Percentiles rank a stretch among this genome's conserved stretches.
phyloP scores from a whole-genome alignment of 2,797 vertebrate species.

The Acrocephalus scirpaceus region DNA sequence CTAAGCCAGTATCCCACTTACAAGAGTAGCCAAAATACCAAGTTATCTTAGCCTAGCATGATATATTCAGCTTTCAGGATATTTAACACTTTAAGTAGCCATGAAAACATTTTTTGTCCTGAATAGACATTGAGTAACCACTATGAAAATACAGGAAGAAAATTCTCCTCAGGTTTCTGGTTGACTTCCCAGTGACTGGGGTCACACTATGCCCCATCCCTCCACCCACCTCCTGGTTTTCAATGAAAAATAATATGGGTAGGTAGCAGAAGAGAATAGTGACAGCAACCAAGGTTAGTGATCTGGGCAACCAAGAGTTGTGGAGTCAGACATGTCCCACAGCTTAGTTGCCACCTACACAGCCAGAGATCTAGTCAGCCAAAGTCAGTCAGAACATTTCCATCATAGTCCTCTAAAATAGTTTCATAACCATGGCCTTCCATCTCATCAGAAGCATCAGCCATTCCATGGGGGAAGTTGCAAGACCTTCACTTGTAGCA shows the following conservation, averaged over 20 bases:
- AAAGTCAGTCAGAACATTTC: background rate
- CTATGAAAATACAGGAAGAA: background rate
- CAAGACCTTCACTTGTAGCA: background rate
- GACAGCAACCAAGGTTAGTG: background rate
- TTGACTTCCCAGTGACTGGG: background rate
- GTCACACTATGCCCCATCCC: background rate
- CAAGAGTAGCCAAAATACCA: background rate
- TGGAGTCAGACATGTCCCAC: accelerated
- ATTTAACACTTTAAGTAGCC: background rate
- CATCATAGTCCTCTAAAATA: background rate
- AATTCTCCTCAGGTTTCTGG: background rate
- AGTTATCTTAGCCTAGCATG: background rate
- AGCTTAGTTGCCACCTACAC: background rate
- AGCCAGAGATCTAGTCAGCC: background rate
- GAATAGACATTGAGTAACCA: background rate
- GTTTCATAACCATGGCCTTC: background rate
- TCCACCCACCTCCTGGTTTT: background rate
- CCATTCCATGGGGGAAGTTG: background rate
- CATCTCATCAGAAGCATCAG: background rate
- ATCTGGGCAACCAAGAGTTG: background rate
- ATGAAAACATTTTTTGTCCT: background rate
- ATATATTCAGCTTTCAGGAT: background rate
- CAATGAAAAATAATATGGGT: background rate
- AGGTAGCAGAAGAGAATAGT: background rate
- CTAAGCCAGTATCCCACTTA: background rate